Evolutionary conservation across 1,140 invertebrate species (phyloP).

Genomic region (Zaprionus africanus): DNA sequence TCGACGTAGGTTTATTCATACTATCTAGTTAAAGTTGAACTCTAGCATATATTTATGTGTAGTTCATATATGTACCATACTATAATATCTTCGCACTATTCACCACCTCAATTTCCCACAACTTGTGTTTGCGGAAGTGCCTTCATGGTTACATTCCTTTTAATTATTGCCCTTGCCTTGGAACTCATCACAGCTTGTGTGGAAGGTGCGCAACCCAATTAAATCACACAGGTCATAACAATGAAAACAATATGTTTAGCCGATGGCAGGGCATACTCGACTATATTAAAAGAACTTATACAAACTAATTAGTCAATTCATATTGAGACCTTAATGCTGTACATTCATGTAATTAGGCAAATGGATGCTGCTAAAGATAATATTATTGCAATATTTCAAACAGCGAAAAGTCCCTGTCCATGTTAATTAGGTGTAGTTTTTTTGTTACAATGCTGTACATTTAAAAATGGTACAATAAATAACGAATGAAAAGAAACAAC

Average conservation of each 20-base stretch:
- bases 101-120: background rate
- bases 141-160: background rate
- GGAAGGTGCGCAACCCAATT: background rate
- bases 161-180: background rate
- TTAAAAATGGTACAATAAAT: background rate
- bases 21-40: no score
- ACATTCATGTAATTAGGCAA: no score
- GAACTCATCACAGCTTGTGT: no score
- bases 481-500: background rate
- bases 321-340: background rate
- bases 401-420: no score
- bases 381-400: no score
- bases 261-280: background rate
- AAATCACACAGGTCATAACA: background rate
- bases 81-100: background rate
- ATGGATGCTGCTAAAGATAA: no score
- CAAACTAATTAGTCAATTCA: background rate
- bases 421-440: no score
- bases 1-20: background rate
- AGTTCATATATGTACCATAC: background rate
- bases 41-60: background rate
- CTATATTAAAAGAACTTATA: background rate
- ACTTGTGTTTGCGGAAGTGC: background rate
- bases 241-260: background rate
- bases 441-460: background rate